Percentiles rank a stretch among this genome's conserved stretches.
Conservation (phyloP, 2,888 invertebrate species). For the Pimpla rufipes region DNA sequence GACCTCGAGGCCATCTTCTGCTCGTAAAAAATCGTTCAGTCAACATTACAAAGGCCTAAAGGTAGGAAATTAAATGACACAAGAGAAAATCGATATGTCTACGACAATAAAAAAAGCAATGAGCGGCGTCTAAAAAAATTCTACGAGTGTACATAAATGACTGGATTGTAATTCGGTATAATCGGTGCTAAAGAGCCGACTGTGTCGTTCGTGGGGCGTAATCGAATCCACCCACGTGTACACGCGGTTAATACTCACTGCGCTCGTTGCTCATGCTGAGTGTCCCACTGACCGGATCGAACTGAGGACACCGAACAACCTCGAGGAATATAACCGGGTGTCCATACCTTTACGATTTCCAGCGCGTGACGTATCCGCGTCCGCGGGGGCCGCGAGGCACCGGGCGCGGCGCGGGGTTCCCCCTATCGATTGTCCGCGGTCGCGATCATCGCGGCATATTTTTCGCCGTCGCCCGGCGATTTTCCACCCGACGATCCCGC, state of each 20-base stretch:
- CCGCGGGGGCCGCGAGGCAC: neutral
- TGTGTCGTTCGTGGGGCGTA: neutral
- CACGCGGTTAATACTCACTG: conserved; percentile 74
- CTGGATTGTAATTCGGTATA: neutral
- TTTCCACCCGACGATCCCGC: too few species aligned
- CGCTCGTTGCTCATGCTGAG: conserved; percentile 83
- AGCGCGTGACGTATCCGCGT: conserved; percentile 57
- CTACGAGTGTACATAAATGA: too few species aligned
- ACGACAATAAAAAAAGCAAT: neutral
- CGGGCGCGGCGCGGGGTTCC: conserved; percentile 53
- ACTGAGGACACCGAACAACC: conserved; percentile 83
- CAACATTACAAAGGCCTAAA: too few species aligned
- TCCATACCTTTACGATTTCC: conserved; percentile 79
- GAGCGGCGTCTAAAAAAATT: too few species aligned
- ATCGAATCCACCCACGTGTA: conserved; percentile 63
- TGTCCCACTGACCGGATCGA: conserved; percentile 84
- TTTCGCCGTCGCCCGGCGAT: too few species aligned
- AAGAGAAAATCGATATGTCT: neutral
- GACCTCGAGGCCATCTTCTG: conserved; percentile 71
- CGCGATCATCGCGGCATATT: neutral
- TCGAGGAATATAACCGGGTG: conserved; percentile 79
- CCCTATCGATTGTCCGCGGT: neutral
- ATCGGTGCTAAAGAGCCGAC: neutral
- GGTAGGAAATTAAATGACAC: neutral
- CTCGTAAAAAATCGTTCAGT: conserved; percentile 4